phyloP scores from a whole-genome alignment of 2,888 invertebrate genomes.

The Tetramorium bicarinatum region DNA sequence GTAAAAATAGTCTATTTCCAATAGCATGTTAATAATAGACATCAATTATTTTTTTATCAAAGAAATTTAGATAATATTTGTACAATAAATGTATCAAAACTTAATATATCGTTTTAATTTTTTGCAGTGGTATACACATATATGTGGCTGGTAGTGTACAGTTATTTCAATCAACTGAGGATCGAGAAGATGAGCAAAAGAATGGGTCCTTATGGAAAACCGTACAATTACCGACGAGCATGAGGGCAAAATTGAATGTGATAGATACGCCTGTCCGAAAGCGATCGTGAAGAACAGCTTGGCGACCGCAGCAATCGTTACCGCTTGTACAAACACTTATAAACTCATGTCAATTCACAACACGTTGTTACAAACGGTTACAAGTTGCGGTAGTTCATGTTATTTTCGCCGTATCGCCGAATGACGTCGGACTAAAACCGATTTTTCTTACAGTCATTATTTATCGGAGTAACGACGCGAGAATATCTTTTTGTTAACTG shows the following conservation, averaged over 20 bases:
- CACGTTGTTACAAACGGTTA: not conserved
- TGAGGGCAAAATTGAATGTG: constrained; percentile 67
- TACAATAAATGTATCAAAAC: not conserved
- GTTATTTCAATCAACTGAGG: constrained; percentile 91
- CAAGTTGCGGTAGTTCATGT: not conserved
- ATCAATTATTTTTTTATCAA: not conserved
- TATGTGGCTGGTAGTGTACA: constrained; percentile 94
- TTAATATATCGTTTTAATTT: not conserved
- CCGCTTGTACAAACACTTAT: not conserved
- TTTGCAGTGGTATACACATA: constrained; percentile 87
- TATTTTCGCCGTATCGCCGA: not conserved
- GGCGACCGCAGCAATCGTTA: not conserved
- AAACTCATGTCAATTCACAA: not conserved
- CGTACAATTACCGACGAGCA: constrained; percentile 83
- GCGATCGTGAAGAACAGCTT: not conserved
- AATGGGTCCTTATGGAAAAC: constrained; percentile 84
- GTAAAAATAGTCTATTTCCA: not conserved
- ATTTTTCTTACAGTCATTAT: constrained; percentile 13
- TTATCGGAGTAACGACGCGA: not conserved
- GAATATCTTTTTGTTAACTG: not conserved
- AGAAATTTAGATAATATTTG: not conserved
- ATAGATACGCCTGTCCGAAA: not conserved
- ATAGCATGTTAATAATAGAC: not conserved
- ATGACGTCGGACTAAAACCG: not conserved
- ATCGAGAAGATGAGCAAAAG: constrained; percentile 81